Evolutionary conservation across 64 coral and sea anemone species (phyloP).

Genomic region (Pocillopora damicornis): DNA sequence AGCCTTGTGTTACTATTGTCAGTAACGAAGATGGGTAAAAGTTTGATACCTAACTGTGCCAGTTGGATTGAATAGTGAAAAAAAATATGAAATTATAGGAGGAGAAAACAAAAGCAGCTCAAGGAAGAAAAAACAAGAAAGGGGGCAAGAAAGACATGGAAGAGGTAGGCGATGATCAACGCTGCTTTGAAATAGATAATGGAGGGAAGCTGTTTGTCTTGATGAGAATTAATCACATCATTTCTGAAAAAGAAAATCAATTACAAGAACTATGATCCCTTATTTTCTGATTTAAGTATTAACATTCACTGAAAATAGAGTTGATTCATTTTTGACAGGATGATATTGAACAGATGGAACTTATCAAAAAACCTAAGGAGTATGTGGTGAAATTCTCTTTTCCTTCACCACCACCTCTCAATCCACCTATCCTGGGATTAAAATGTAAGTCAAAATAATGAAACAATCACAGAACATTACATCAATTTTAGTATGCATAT

Average conservation of each 20-base stretch:
- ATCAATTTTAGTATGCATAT: too few species aligned
- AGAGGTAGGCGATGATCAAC: conserved; percentile 39
- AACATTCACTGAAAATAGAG: neutral
- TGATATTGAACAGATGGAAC: conserved; percentile 71
- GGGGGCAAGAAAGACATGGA: conserved; percentile 81
- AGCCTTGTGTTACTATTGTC: too few species aligned
- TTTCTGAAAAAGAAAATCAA: too few species aligned
- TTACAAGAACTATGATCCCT: too few species aligned
- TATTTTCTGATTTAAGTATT: neutral
- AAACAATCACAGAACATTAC: neutral
- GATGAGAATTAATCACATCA: too few species aligned
- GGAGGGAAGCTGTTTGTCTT: too few species aligned
- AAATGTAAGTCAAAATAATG: conserved; percentile 67
- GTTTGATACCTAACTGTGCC: too few species aligned
- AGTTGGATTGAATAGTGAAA: too few species aligned
- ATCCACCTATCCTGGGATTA: conserved; percentile 91
- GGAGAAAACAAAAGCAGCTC: conserved; percentile 88
- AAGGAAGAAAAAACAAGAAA: conserved; percentile 91
- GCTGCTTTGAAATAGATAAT: too few species aligned
- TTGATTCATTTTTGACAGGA: conserved; percentile 44
- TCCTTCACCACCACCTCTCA: conserved; percentile 85
- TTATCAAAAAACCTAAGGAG: conserved; percentile 96
- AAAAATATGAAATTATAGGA: conserved; percentile 43
- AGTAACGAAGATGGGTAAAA: too few species aligned
- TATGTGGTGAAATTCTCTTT: conserved; percentile 96